Evolutionary conservation across 23 tunicate species (phyloP).

Genomic region (Styela plicata): DNA sequence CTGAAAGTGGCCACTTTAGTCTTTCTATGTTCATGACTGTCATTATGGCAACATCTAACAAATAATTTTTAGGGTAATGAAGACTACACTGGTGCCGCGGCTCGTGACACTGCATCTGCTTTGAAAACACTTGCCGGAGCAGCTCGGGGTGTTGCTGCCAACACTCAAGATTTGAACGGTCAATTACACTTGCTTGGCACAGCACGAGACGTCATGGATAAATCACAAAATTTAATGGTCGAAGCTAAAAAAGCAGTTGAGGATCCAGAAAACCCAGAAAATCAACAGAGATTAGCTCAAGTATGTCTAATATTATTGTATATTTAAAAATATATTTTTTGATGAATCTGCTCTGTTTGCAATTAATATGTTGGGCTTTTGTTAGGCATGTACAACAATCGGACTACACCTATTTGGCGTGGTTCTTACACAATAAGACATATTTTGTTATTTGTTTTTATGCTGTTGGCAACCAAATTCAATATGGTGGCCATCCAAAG

Average conservation of each 20-base stretch:
- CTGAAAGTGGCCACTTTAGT: too few relatives aligned
- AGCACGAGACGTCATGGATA: conserved; percentile 91
- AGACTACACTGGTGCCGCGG: conserved; percentile 95
- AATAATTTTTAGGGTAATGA: conserved; percentile 96
- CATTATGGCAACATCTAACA: too few relatives aligned
- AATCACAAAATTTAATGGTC: conserved; percentile 79
- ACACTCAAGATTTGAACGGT: conserved; percentile 72
- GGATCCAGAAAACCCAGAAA: conserved; percentile 90
- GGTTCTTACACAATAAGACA: too few relatives aligned
- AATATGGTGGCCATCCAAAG: too few relatives aligned
- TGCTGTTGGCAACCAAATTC: too few relatives aligned
- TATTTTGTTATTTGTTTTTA: too few relatives aligned
- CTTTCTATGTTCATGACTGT: too few relatives aligned
- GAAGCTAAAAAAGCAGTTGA: conserved; percentile 86
- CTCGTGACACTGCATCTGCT: conserved; percentile 89
- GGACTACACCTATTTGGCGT: too few relatives aligned
- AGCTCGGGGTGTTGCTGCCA: conserved; percentile 93
- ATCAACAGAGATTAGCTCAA: conserved; percentile 80
- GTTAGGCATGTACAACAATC: too few relatives aligned
- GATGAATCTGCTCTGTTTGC: too few relatives aligned
- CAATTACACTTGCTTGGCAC: conserved; percentile 78
- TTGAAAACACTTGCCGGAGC: conserved; percentile 76
- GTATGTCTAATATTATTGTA: conserved; percentile 25
- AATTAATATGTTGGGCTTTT: too few relatives aligned
- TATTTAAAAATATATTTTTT: too few relatives aligned